Base-by-base conservation (phyloP, 2,888 invertebrate species). In the Bibio marci region DNA sequence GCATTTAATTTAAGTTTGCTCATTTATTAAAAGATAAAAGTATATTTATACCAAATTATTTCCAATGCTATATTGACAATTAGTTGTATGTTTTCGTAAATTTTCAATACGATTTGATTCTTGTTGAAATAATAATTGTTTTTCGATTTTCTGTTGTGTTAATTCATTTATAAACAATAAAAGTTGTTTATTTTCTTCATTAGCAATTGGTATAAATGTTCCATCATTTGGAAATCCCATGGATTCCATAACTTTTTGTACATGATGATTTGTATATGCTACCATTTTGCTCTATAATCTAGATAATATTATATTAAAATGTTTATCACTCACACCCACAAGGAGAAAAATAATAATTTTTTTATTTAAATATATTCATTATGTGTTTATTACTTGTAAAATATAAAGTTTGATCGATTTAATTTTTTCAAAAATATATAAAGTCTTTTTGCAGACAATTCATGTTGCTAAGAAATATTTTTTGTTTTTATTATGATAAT, bases 191-290 rank as follows among this genome's bases (percentile, higher is more conserved):
- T 87, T 87, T 50, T 77, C 77, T 32, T 71, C 68, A 61, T 80
- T 80, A 1, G 86, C 81, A 44, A 87, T 69, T 3, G 87, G 87
- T 48, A 82, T 70, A 51, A 77, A 76, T 43, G 80, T 80, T 6
- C 83, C 82, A 50, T 77, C 73, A 22, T 22, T 22, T 10, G 39
- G 30, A 78, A 80, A 82, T 3, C 81, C 82, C 42, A 82, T 63
- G 47, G 75, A 69, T 46, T 71, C 70, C 42, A 83, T 58, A 41
- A 81, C 64, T 48, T 76, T 70, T 31, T 70, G 66, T 52, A 80
- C 67, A 47, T 44, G 18, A 22, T 39, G 4, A 6, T 6, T 22
- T 22, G 22, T 22, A 8, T 4, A 22, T 22, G 22, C n/a, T n/a
- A n/a, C n/a, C n/a, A n/a, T n/a, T n/a, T n/a, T n/a, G n/a, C n/a